A percentile compares a stretch with the other conserved stretches of the same genome.
Evolutionary conservation across 1,140 invertebrate genomes (phyloP).

Genomic region (Cyphomyrmex costatus): DNA sequence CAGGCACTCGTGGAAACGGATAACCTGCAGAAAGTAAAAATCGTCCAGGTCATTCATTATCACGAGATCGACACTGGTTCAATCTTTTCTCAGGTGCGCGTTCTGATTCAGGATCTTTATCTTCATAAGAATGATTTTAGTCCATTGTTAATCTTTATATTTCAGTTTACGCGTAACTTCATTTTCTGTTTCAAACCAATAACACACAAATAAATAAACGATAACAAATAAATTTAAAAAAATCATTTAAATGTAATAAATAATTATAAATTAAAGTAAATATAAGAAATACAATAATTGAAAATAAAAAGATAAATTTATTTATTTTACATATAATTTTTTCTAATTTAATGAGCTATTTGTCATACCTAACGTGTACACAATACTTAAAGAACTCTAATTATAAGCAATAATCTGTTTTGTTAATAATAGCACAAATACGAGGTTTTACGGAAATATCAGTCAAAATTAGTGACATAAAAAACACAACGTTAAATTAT

Average conservation of each 20-base stretch:
- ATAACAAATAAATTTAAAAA: neutral
- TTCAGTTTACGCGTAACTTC: neutral
- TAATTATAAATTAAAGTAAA: neutral
- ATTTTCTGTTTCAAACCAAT: neutral
- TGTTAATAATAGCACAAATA: neutral
- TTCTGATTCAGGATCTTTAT: conserved; percentile 6
- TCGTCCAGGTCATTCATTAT: conserved; percentile 40
- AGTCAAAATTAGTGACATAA: neutral
- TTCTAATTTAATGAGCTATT: too few species aligned
- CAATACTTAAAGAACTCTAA: neutral
- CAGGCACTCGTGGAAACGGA: conserved; percentile 19
- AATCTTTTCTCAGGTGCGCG: neutral
- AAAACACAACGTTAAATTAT: conserved; percentile 28
- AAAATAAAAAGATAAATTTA: neutral
- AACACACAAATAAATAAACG: too few species aligned
- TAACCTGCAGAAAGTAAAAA: conserved; percentile 34
- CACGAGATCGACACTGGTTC: neutral
- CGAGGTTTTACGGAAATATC: neutral
- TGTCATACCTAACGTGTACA: neutral
- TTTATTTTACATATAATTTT: neutral
- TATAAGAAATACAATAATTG: too few species aligned
- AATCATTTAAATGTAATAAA: conserved; percentile 7
- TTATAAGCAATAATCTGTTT: conserved; percentile 11
- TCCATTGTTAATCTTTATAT: neutral
- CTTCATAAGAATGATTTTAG: neutral